Base-by-base conservation (phyloP, 2,113 vertebrate genomes). In the Podarcis raffonei region DNA sequence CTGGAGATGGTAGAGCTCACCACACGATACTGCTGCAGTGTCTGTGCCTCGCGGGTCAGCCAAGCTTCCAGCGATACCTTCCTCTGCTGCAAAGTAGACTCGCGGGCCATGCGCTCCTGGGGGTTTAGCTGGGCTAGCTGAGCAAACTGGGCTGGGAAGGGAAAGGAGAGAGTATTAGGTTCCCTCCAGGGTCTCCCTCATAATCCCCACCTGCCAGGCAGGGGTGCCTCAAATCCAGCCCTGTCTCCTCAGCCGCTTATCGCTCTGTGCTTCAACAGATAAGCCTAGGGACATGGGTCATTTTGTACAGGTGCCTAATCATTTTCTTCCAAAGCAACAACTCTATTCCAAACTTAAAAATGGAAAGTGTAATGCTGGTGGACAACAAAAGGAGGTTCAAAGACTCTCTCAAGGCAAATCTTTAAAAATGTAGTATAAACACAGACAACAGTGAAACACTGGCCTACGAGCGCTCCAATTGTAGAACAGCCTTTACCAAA, bases 1-100 rank as follows among this genome's bases (percentile, higher is more conserved):
- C 16, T 16, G 39, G 57, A 3, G 1, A 2, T 27, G 66, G 35
- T 1, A 22, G 85, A 91, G 57, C 94, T 96, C 87, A 99, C 98
- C 98, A 99, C 97, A 1, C 99, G 98, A 97, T 99, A 99, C 95
- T 99, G 99, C 97, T 99, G 99, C 97, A 99, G 97, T 96, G 98
- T 98, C 96, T 98, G 98, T 81, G 97, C 98, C 91, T 98, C 98
- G 81, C 98, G 95, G 68, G 97, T 98, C 88, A 97, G 96, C 97
- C 97, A 98, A 81, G 97, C 94, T 95, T 98, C 97, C 93, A 98
- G 96, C 0, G 97, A 98, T 3, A 97, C 97, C 94, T 98, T 97
- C 89, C 98, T 98, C 92, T 96, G 97, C 91, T 98, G 97, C 66
- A 97, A 97, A 88, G 98, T 96, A 27, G 98, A 94, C 97, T 97